Conservation (phyloP, 2,797 vertebrate species). For the Gambelia wislizenii region DNA sequence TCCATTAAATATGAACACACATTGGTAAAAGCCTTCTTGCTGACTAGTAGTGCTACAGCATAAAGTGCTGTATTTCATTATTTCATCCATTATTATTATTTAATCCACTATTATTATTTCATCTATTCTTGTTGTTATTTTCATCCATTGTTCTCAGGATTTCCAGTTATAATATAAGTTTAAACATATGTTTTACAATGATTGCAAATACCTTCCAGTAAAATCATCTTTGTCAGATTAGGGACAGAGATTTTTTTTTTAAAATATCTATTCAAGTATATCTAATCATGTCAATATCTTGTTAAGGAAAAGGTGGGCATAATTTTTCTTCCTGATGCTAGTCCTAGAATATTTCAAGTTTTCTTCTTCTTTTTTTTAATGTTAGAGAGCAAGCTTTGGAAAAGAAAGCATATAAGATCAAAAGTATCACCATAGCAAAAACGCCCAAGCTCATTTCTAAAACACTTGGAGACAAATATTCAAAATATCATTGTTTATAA, state of each 20-base stretch:
- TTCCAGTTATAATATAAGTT: conserved; percentile 54
- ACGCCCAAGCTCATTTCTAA: background rate
- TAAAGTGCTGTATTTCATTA: no score
- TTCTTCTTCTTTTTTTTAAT: background rate
- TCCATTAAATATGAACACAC: conserved; percentile 31
- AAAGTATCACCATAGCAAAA: background rate
- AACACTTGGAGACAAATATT: background rate
- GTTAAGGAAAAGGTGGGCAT: conserved; percentile 5
- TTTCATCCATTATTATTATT: no score
- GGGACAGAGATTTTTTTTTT: conserved; percentile 11
- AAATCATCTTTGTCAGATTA: conserved; percentile 37
- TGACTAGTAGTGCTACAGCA: conserved; percentile 8
- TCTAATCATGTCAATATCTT: background rate
- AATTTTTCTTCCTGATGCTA: background rate
- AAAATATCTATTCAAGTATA: conserved; percentile 25
- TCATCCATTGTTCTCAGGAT: conserved; percentile 37
- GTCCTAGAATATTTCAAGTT: background rate
- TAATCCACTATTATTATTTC: no score
- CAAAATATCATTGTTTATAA: background rate
- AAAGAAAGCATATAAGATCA: background rate
- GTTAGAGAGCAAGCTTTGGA: background rate
- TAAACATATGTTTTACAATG: conserved; percentile 60
- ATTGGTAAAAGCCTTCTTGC: conserved; percentile 36
- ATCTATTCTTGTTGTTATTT: conserved; percentile 43
- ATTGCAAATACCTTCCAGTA: conserved; percentile 44